These are phyloP conservation scores for Hyalella azteca DNA, from an alignment of 2,888 invertebrate species.

Conservation along the genomic window DNA sequence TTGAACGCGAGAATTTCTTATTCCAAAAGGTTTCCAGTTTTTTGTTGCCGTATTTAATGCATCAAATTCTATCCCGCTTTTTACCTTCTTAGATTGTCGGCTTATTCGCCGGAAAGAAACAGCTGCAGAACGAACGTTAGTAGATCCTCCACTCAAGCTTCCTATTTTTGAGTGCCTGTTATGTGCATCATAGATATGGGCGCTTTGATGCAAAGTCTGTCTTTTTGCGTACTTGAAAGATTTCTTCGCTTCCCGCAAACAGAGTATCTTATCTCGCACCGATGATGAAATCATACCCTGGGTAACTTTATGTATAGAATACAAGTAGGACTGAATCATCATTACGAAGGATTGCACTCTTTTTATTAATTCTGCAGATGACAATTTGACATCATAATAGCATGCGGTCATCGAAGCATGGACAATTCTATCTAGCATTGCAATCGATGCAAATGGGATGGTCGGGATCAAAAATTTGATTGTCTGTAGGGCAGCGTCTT, in stretches of 20 bases:
- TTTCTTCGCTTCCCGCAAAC: slow-evolving; percentile 19
- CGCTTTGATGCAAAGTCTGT: neutral
- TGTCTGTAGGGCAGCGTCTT: slow-evolving; percentile 22
- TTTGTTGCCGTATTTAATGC: too few species aligned
- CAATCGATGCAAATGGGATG: neutral
- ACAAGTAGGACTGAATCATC: neutral
- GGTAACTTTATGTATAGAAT: neutral
- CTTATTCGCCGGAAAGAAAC: neutral
- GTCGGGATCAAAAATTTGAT: neutral
- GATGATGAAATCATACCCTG: slow-evolving; percentile 10
- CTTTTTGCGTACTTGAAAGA: slow-evolving; percentile 20
- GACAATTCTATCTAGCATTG: slow-evolving; percentile 19
- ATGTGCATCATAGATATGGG: neutral
- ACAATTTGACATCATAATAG: slow-evolving; percentile 22
- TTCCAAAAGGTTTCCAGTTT: too few species aligned
- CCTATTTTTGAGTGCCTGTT: neutral
- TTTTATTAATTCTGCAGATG: neutral
- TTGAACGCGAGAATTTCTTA: too few species aligned
- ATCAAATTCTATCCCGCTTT: neutral
- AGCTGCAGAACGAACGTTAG: neutral
- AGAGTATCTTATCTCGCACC: neutral
- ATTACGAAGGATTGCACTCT: neutral
- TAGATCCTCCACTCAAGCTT: neutral
- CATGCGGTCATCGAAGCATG: neutral
- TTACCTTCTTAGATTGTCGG: neutral